Base-by-base conservation (phyloP, 2,113 vertebrate genomes). In the Onychostoma macrolepis region DNA sequence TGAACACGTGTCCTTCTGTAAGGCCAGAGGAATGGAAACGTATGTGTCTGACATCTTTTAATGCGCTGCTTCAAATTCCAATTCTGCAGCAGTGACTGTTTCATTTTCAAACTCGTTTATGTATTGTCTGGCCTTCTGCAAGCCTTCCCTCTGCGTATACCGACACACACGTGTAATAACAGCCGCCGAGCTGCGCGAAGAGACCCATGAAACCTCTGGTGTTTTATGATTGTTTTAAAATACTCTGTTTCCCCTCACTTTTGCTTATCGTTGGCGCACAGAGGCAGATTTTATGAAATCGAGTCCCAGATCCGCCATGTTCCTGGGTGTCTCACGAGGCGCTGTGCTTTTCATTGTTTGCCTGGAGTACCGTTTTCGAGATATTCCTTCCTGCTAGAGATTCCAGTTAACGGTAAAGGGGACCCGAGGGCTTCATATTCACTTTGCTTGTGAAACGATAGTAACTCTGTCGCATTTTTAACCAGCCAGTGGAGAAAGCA, bases 251-350 rank as follows among this genome's bases (percentile, higher is more conserved):
- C 85, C 61, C 45, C 86, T 89, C 82, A 88, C 84, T 86, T 91
- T 85, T 85, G 71, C 78, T 91, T 84, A 87, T 91, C 86, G 84
- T 80, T 84, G 84, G 76, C 1, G 13, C 75, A 67, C 72, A 85
- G 71, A 65, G 36, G 45, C 43, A 12, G 63, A 61, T 61, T 36
- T 58, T 74, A 72, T 43, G 26, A 45, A 80, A 80, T 24, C 33
- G 12, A 56, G 63, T 28, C 77, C 24, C 76, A 80, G 45, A 53
- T 80, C 78, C 33, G 15, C 77, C 33, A 41, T 53, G 77, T 71
- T 76, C 45, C 45, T 30, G 26, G 45, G n/a, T 56, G 19, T 78
- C 84, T 79, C 84, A 10, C 63, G 48, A 86, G 58, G 28, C 45
- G 1, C 65, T 79, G 58, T 9, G 33, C 36, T 38, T 69, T 80